Evolutionary conservation across 2,888 invertebrate species (phyloP).

Genomic region (Nysson spinosus): DNA sequence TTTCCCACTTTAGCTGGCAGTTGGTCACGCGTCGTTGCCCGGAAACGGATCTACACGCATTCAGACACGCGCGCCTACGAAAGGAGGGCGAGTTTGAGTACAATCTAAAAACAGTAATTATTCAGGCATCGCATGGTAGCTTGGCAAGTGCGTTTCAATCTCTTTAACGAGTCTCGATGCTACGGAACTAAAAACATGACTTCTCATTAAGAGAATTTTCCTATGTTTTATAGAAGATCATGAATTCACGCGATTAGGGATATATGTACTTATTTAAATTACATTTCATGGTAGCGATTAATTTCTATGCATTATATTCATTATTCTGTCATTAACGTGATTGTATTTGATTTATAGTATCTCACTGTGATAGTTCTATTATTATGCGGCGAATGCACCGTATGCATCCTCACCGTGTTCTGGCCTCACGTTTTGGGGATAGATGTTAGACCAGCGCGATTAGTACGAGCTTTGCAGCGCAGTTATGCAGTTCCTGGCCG

Average conservation of each 20-base stretch:
- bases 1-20: constrained; percentile 48
- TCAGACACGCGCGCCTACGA: constrained; percentile 48
- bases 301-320: too few relatives aligned
- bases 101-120: constrained; percentile 57
- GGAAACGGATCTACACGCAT: constrained; percentile 64
- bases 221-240: too few relatives aligned
- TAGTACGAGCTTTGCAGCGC: constrained; percentile 85
- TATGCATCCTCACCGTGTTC: constrained; percentile 84
- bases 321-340: neutral
- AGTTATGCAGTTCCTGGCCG: constrained; percentile 88
- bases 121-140: constrained; percentile 28
- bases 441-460: constrained; percentile 82
- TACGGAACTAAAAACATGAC: too few relatives aligned
- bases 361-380: constrained; percentile 84
- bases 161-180: neutral
- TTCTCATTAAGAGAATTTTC: too few relatives aligned
- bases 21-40: constrained; percentile 67
- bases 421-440: constrained; percentile 90
- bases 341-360: constrained; percentile 80
- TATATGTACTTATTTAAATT: too few relatives aligned
- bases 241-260: too few relatives aligned
- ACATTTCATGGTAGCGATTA: too few relatives aligned
- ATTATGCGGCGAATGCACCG: constrained; percentile 84
- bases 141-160: constrained; percentile 1
- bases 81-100: constrained; percentile 55